Percentiles rank a stretch among this genome's conserved stretches.
Evolutionary conservation across 1,140 invertebrate species (phyloP).

Genomic region (Zophobas morio): DNA sequence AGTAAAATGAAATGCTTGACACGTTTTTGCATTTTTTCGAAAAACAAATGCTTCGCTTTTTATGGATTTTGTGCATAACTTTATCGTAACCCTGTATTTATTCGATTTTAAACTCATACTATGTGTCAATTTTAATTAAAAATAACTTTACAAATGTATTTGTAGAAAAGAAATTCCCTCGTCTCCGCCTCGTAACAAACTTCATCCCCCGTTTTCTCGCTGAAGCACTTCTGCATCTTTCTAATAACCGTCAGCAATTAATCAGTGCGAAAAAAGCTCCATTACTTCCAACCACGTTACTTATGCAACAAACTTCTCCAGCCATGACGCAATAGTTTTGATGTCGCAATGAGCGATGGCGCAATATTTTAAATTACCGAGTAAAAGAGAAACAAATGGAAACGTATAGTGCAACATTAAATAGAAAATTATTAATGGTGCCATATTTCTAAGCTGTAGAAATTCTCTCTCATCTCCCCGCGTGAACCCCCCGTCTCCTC

Average conservation of each 20-base stretch:
- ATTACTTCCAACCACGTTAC: background rate
- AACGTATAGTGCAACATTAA: conserved; percentile 63
- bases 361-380: conserved; percentile 58
- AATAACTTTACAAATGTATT: too few species aligned
- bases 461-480: conserved; percentile 55
- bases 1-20: too few species aligned
- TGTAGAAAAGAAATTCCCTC: too few species aligned
- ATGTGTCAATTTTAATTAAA: too few species aligned
- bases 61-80: too few species aligned
- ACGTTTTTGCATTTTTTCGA: too few species aligned
- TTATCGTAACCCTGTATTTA: too few species aligned
- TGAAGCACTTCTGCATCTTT: background rate
- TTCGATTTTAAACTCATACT: too few species aligned
- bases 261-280: conserved; percentile 4
- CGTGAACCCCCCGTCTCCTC: conserved; percentile 28
- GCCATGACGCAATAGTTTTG: conserved; percentile 20
- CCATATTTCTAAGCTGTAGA: conserved; percentile 62
- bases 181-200: too few species aligned
- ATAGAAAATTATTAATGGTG: conserved; percentile 64
- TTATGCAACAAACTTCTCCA: background rate
- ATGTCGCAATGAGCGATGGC: conserved; percentile 29
- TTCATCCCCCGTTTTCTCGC: too few species aligned
- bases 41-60: too few species aligned
- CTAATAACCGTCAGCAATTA: conserved; percentile 12
- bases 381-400: conserved; percentile 59